Base-by-base conservation (phyloP, 2,113 vertebrate genomes). In the Pseudopodoces humilis region DNA sequence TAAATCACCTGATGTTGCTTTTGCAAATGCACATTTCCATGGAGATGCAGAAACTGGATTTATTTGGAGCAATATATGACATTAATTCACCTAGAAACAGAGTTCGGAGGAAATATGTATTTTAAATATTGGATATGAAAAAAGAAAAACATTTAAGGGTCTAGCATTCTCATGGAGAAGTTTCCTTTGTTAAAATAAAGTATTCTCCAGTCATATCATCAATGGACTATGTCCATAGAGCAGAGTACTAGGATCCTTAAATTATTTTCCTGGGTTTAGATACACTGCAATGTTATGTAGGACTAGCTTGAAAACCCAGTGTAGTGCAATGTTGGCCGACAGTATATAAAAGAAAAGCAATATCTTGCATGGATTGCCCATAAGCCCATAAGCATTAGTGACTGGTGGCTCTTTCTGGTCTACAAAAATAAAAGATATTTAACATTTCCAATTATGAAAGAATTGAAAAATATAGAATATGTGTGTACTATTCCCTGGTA, bases 401-500 rank as follows among this genome's bases (percentile, higher is more conserved):
- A 31, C 9, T 52, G 19, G 8, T 37, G 19, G 30, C 8, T 44
- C 8, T 56, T 53, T 30, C 24, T 37, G 4, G 4, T 14, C 49
- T 72, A 33, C 33, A 46, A 68, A 76, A 83, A 25, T 12, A 56
- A 50, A 22, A 68, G 62, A 25, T 49, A 68, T 22, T 80, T 74
- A 83, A 47, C 11, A 25, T 63, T 86, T 74, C 11, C 46, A 63
- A 35, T 41, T 4, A 56, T 46, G 0, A 60, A 94, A 59, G 13
- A 77, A 72, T 53, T 64, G 41, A 80, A 1, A 72, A 68, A 68
- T 47, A 28, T 10, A 60, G 13, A 62, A 58, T n/a, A 49, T 33
- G 1, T 46, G 12, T 89, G 6, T 7, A 60, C 43, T 28, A 53
- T 80, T 79, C 12, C 41, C 0, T 0, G 35, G 1, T 50, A 28